Percentiles rank a stretch among this genome's conserved stretches.
Conservation (phyloP, 2,888 invertebrate genomes). For the Brachyopa scutellaris region DNA sequence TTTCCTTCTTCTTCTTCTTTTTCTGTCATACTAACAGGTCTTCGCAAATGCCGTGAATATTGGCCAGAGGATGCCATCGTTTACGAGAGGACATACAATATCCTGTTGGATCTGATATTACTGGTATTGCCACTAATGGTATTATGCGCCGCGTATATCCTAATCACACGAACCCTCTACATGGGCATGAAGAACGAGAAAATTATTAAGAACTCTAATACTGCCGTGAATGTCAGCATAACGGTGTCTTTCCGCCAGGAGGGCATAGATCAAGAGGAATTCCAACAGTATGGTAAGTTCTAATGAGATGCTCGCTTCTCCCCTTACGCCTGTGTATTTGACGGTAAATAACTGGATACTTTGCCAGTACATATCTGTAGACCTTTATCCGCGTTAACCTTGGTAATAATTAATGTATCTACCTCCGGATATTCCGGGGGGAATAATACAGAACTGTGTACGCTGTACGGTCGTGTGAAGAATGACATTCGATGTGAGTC, state of each 20-base stretch:
- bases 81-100: slow-evolving; percentile 85
- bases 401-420: slow-evolving; percentile 31
- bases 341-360: slow-evolving; percentile 14
- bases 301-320: slow-evolving; percentile 61
- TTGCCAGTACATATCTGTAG: background rate
- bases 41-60: slow-evolving; percentile 85
- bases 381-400: slow-evolving; percentile 4
- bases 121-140: slow-evolving; percentile 86
- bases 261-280: slow-evolving; percentile 27
- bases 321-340: background rate
- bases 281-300: slow-evolving; percentile 49
- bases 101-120: slow-evolving; percentile 85
- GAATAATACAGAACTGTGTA: background rate
- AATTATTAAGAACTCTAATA: slow-evolving; percentile 39
- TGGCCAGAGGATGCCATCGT: slow-evolving; percentile 83
- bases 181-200: slow-evolving; percentile 80
- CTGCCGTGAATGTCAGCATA: slow-evolving; percentile 48
- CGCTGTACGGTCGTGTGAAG: background rate
- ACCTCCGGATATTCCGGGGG: background rate
- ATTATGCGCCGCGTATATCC: slow-evolving; percentile 85
- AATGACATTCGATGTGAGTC: background rate
- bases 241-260: slow-evolving; percentile 38
- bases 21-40: slow-evolving; percentile 81
- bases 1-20: background rate
- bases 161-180: slow-evolving; percentile 82